Evolutionary conservation across 1,140 invertebrate species (phyloP).

Genomic region (Eriosoma lanigerum): DNA sequence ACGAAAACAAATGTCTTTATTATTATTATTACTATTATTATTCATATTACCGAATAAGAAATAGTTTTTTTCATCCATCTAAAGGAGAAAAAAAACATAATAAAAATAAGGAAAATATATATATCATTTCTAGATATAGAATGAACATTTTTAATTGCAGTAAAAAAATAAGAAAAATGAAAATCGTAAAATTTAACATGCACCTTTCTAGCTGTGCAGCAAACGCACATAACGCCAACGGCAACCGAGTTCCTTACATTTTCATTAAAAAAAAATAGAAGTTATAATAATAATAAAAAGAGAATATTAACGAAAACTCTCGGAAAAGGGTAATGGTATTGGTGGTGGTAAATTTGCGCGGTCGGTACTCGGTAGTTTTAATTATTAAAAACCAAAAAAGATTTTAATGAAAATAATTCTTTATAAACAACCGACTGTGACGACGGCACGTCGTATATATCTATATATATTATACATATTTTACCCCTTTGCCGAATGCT

Average conservation of each 20-base stretch:
- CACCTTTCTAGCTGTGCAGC: background rate
- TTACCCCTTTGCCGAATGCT: conserved; percentile 2
- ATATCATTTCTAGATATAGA: background rate
- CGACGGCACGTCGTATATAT: background rate
- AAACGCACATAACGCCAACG: background rate
- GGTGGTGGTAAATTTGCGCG: conserved; percentile 3
- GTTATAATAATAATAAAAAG: conserved; percentile 3
- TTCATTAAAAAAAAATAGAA: conserved; percentile 36
- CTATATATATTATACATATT: too few species aligned
- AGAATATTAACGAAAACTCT: conserved; percentile 13
- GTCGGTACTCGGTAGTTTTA: conserved; percentile 29
- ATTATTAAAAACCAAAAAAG: conserved; percentile 45
- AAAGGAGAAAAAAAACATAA: background rate
- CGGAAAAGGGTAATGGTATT: background rate
- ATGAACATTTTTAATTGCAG: conserved; percentile 27
- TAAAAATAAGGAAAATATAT: conserved; percentile 11
- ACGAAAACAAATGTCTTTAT: background rate
- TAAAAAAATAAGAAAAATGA: conserved; percentile 6
- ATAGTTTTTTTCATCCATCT: background rate
- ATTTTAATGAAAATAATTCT: conserved; percentile 50
- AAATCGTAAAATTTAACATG: conserved; percentile 39
- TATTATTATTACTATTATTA: background rate
- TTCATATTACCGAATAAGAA: background rate
- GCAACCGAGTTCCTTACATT: conserved; percentile 14
- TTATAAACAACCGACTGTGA: conserved; percentile 44